Base-by-base conservation (phyloP, 1,140 invertebrate species). In the Pachyrhynchus sulphureomaculatus region DNA sequence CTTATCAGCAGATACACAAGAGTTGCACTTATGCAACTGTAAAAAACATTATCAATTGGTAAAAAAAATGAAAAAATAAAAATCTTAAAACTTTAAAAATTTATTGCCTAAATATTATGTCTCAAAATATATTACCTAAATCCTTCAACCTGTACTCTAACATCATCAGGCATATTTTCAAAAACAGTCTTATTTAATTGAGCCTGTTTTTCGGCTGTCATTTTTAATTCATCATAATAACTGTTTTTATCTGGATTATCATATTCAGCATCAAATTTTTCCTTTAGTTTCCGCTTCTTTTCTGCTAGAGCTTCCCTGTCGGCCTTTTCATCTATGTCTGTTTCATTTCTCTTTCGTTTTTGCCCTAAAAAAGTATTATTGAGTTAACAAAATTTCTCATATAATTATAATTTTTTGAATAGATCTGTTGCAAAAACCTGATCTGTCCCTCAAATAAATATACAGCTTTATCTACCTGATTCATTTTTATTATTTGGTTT, bases 221-320 rank as follows among this genome's bases (percentile, higher is more conserved):
- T 83, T 77, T 98, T 99, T 57, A 97, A 80, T 44, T 90, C 88
- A 64, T 99, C 94, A 76, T 97, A 98, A 76, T 91, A 96, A 21
- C 83, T 84, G 66, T 86, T 87, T 49, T 87, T 86, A 23, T 90
- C 92, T 10, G 82, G 86, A 58, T 92, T 91, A 72, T 99, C 97
- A 78, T 98, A 99, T 71, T 97, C 92, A 2, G 87, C 81, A 81
- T 99, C 89, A 81, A 99, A 99, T 74, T 90, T 87, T 66, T 93
- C 89, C 80, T 99, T 99, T 4, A 98, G 77, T 73, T 93, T 93
- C 39, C 86, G 81, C 74, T 99, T 99, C 71, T 91, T 91, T 72
- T 95, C 94, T 0, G 89, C 75, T 34, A 95, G 79, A 51, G 88
- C 83, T 65, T 89, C 83, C 45, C 71, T 70, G 18, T 68, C 64